Conservation (phyloP, 2,113 vertebrate species). For the Ictalurus furcatus region DNA sequence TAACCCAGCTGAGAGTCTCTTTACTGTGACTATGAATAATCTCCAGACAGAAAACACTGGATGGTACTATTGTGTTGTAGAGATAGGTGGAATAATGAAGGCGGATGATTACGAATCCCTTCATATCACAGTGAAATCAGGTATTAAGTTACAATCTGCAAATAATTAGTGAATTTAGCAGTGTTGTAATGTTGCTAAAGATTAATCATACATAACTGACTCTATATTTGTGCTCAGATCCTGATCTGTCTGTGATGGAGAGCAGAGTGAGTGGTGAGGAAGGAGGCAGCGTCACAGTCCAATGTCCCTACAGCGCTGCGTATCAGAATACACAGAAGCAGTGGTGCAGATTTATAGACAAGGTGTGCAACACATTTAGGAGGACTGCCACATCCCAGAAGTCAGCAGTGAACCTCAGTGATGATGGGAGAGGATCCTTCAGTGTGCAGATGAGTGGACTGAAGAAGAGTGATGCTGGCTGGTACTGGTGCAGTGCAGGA, state of each 20-base stretch:
- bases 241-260: no score
- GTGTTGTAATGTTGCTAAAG: no score
- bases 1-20: slow-evolving; percentile 29
- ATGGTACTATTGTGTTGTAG: slow-evolving; percentile 21
- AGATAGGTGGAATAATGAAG: neutral
- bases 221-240: no score
- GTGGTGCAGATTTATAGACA: slow-evolving; percentile 33
- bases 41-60: slow-evolving; percentile 7
- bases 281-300: slow-evolving; percentile 38
- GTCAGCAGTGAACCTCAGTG: neutral
- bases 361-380: neutral
- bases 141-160: neutral
- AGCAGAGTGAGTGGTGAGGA: slow-evolving; percentile 39
- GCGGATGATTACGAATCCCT: rapidly evolving
- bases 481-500: neutral
- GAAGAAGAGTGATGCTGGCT: slow-evolving; percentile 1
- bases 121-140: slow-evolving; percentile 33
- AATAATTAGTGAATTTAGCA: no score
- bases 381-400: slow-evolving; percentile 2
- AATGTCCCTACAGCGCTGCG: slow-evolving; percentile 43
- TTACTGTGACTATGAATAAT: slow-evolving; percentile 41
- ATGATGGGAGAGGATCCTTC: neutral
- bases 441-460: neutral
- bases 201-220: no score
- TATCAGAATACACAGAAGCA: slow-evolving; percentile 16